These are phyloP conservation scores for Sebastolobus alascanus DNA, from an alignment of 2,797 vertebrate species.

Conservation along the genomic window DNA sequence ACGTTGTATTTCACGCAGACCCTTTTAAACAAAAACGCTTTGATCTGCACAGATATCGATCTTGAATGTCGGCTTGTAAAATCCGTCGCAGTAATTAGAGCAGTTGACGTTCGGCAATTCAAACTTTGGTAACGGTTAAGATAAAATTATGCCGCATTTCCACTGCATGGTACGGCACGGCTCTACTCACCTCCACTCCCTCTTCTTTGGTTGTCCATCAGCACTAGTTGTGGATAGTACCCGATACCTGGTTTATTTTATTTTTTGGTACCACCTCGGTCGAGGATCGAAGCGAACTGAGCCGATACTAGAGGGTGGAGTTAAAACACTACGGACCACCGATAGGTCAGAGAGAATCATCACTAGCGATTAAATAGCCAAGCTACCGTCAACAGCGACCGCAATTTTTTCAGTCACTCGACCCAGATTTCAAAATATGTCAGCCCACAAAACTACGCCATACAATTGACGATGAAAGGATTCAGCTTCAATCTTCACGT, in stretches of 20 bases:
- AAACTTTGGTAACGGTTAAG: neutral
- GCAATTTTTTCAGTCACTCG: neutral
- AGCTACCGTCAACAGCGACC: neutral
- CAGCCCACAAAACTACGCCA: neutral
- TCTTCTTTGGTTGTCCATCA: neutral
- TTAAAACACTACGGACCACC: neutral
- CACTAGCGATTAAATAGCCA: neutral
- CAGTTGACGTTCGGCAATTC: neutral
- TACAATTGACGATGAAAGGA: neutral
- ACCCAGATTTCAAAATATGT: neutral
- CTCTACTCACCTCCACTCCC: neutral
- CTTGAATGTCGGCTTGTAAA: neutral
- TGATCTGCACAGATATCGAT: neutral
- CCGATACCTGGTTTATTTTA: neutral
- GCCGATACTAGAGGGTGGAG: neutral
- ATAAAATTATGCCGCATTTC: neutral
- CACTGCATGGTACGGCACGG: neutral
- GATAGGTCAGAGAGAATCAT: neutral
- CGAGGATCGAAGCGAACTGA: neutral
- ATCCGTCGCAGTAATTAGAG: neutral
- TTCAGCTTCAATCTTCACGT: too few relatives aligned
- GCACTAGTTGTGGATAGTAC: neutral
- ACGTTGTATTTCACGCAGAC: neutral
- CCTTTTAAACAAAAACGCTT: neutral
- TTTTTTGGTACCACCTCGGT: neutral